Base-by-base conservation (phyloP, 2,113 vertebrate genomes). In the Arizona elegans region DNA sequence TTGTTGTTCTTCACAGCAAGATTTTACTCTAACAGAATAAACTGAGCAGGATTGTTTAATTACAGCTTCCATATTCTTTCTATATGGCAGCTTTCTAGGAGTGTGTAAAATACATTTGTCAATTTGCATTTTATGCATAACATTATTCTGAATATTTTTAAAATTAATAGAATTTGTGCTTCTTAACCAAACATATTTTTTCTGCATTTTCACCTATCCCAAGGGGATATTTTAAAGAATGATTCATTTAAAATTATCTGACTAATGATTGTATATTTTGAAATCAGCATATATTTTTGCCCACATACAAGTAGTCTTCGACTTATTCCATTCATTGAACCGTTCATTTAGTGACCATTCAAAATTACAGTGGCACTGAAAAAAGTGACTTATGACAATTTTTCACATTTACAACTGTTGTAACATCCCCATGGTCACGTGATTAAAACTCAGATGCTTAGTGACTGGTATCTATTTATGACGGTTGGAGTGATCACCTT, bases 211-310 rank as follows among this genome's bases (percentile, higher is more conserved):
- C 94, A 29, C 87, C 13, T 87, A 43, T 52, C 47, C 47, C 54
- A n/a, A 65, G 2, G 89, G 70, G 91, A 54, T 0, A 3, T 15
- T 58, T 93, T 89, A 92, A 91, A 88, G 29, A 88, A 7, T 55
- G 1, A 54, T 19, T 88, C 2, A 21, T 55, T 88, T 17, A 88
- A 19, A 55, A n/a, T 55, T 19, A 5, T 33, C 26, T 8, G 17
- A n/a, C 8, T 43, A 9, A 81, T 33, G 50, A 2, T 24, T 55
- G 0, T 53, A 93, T 93, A 8, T 47, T 90, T 89, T 93, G 53
- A 54, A 11, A 75, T 87, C 93, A 52, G 87, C 19, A 89, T 90
- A 26, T 21, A 0, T 23, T 96, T 96, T 97, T 95, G 59, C 58
- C 94, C 93, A 59, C 91, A 93, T 24, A 52, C 65, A 70, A 33